phyloP scores from a whole-genome alignment of 1,140 invertebrate species.

The Anoplolepis gracilipes region DNA sequence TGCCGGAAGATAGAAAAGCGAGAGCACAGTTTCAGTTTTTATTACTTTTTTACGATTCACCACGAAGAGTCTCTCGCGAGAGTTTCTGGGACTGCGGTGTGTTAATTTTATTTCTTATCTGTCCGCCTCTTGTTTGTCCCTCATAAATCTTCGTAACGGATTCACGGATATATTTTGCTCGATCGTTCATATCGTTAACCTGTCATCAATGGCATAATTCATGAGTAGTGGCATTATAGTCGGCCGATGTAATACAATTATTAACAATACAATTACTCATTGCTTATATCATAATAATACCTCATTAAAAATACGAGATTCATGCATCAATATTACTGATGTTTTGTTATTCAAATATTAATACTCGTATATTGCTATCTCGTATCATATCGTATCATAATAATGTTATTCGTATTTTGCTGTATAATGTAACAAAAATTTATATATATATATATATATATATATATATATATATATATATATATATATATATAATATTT shows the following conservation, averaged over 20 bases:
- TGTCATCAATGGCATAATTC: background rate
- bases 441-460: background rate
- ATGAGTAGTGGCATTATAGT: background rate
- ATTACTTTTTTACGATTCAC: slow-evolving; percentile 24
- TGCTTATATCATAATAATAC: background rate
- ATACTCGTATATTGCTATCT: background rate
- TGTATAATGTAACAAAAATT: no score
- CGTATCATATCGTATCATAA: background rate
- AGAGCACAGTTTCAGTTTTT: slow-evolving; percentile 2
- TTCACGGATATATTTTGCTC: background rate
- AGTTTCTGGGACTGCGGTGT: background rate
- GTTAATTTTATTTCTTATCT: slow-evolving; percentile 47
- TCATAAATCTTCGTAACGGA: slow-evolving; percentile 10
- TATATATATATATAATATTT: background rate
- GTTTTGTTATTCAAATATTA: background rate
- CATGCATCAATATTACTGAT: background rate
- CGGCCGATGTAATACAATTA: background rate
- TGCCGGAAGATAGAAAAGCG: background rate
- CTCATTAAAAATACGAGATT: background rate
- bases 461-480: background rate
- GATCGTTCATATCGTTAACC: slow-evolving; percentile 4
- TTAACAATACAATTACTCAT: no score
- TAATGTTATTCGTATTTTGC: background rate
- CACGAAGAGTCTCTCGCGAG: background rate
- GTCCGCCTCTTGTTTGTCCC: background rate